Conservation (phyloP, 2,113 vertebrate species). For the Elanoides forficatus region DNA sequence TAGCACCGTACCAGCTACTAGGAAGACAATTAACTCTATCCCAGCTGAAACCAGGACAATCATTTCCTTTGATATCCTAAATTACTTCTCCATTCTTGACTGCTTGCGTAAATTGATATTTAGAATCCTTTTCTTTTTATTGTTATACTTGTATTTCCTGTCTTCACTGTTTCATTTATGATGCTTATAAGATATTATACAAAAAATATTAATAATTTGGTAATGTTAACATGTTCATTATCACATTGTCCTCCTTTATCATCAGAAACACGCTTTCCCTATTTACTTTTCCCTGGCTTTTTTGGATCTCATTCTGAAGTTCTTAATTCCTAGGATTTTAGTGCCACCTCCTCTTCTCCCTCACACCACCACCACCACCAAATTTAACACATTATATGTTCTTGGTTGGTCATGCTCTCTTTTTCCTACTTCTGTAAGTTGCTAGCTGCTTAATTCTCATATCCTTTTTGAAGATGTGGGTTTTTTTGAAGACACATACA, state of each 20-base stretch:
- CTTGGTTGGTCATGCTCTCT: background rate
- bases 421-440: background rate
- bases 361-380: no score
- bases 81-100: background rate
- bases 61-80: background rate
- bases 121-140: background rate
- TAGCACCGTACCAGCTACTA: no score
- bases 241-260: background rate
- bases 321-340: background rate
- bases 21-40: no score
- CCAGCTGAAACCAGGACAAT: background rate
- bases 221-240: background rate
- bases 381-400: rapidly evolving
- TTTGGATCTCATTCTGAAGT: background rate
- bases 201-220: background rate
- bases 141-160: background rate
- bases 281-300: background rate
- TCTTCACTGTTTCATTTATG: background rate
- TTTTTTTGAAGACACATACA: background rate
- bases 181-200: background rate
- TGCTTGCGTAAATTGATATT: background rate
- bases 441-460: background rate
- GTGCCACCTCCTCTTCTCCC: background rate
- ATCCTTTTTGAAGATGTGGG: background rate
- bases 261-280: background rate